Evolutionary conservation across 2,888 invertebrate species (phyloP).

Genomic region (Peribatodes rhomboidaria): DNA sequence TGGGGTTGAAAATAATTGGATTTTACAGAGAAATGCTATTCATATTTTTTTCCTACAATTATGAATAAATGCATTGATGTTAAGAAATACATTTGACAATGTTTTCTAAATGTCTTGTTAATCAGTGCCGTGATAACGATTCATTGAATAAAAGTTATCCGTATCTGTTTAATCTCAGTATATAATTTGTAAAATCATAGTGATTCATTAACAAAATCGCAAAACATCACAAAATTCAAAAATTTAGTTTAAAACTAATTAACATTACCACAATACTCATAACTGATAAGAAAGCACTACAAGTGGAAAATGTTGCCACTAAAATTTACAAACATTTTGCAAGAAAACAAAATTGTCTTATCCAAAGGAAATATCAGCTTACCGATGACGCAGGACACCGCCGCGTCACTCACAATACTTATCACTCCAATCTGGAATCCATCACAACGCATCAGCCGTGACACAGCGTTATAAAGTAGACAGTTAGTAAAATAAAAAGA

Average conservation of each 20-base stretch:
- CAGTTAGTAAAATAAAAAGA: conserved; percentile 78
- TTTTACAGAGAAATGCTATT: not conserved
- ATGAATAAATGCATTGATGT: no score
- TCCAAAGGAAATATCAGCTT: conserved; percentile 37
- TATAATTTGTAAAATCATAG: no score
- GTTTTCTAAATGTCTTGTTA: no score
- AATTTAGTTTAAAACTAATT: not conserved
- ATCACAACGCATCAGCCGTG: conserved; percentile 69
- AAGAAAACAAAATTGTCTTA: not conserved
- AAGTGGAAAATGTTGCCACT: not conserved
- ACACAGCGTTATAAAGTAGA: conserved; percentile 81
- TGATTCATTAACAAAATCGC: no score
- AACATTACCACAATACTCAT: not conserved
- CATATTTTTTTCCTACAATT: no score
- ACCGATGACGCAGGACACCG: conserved; percentile 54
- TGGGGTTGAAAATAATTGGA: not conserved
- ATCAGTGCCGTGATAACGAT: no score
- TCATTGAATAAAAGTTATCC: no score
- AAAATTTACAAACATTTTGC: not conserved
- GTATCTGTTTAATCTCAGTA: no score
- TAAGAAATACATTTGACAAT: no score
- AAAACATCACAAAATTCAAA: no score
- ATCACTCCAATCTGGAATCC: conserved; percentile 68
- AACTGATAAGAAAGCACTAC: not conserved
- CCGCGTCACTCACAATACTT: conserved; percentile 54